phyloP scores from a whole-genome alignment of 2,797 vertebrate species.

The Gymnoscopelus braueri region DNA sequence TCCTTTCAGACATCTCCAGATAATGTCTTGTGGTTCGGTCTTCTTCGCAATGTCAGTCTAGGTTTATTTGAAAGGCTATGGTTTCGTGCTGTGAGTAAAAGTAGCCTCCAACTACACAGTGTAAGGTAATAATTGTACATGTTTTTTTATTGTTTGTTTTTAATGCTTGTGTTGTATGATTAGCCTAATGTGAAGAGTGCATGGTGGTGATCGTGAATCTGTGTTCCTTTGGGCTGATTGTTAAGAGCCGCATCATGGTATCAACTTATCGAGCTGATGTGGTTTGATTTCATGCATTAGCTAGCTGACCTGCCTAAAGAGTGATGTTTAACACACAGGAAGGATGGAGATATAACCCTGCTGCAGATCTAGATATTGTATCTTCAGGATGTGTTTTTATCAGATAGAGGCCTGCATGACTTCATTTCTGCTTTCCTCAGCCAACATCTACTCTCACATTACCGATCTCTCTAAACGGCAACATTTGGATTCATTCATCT shows the following conservation, averaged over 20 bases:
- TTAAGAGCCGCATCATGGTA: background rate
- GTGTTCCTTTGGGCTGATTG: background rate
- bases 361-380: background rate
- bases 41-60: background rate
- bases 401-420: constrained; percentile 3
- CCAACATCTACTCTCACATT: background rate
- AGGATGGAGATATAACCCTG: background rate
- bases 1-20: constrained; percentile 17
- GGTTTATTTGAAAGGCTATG: background rate
- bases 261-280: background rate
- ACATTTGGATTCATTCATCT: background rate
- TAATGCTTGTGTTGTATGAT: background rate
- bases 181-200: background rate
- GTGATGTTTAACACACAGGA: background rate
- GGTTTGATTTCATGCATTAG: background rate
- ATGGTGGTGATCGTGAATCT: background rate
- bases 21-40: constrained; percentile 11
- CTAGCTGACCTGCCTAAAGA: background rate
- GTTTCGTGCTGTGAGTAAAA: background rate
- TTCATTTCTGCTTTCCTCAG: constrained; percentile 3
- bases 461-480: background rate
- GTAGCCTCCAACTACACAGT: background rate
- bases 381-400: background rate
- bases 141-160: background rate
- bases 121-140: background rate